Percentiles rank a stretch among this genome's conserved stretches.
Evolutionary conservation across 2,797 vertebrate genomes (phyloP).

Genomic region (Amblyraja radiata): DNA sequence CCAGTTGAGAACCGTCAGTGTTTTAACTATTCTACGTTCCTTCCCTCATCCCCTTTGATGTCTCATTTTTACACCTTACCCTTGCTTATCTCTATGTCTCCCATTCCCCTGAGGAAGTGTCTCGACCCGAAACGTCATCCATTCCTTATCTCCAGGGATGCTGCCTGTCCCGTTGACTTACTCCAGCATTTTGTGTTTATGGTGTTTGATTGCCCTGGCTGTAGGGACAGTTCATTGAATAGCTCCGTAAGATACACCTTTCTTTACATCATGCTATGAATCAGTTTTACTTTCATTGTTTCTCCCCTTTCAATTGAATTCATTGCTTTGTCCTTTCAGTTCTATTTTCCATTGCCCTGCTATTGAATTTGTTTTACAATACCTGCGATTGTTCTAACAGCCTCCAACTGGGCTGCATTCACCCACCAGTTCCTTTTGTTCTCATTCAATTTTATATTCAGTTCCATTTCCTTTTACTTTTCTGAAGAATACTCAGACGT

Average conservation of each 20-base stretch:
- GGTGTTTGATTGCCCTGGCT: too few relatives aligned
- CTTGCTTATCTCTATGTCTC: too few relatives aligned
- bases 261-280: background rate
- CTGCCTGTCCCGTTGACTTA: too few relatives aligned
- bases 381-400: background rate
- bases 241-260: background rate
- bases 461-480: background rate
- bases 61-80: too few relatives aligned
- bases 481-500: background rate
- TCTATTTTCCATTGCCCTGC: background rate
- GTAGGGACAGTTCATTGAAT: too few relatives aligned
- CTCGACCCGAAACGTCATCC: too few relatives aligned
- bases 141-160: too few relatives aligned
- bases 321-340: slow-evolving; percentile 1
- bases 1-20: background rate
- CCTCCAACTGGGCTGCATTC: background rate
- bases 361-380: background rate
- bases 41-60: too few relatives aligned
- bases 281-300: background rate
- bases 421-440: background rate
- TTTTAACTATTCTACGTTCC: background rate
- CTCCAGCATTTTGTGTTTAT: background rate
- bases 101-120: too few relatives aligned
- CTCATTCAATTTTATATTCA: slow-evolving; percentile 27
- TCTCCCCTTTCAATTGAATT: background rate